Percentiles rank a stretch among this genome's conserved stretches.
Conservation (phyloP, 2,888 invertebrate species). For the Hypercompe scribonia region DNA sequence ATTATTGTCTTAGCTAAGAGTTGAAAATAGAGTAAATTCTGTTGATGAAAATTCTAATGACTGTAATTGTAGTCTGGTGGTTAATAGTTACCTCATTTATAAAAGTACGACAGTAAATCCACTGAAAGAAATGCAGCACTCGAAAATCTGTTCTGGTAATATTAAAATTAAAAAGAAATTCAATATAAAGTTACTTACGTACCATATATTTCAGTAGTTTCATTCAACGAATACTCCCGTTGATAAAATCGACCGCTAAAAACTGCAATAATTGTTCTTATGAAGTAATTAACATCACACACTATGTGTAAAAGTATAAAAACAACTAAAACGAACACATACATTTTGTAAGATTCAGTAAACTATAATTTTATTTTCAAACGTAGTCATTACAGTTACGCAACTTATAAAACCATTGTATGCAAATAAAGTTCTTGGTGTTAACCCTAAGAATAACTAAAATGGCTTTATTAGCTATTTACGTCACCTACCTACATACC, state of each 20-base stretch:
- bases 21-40: too few species aligned
- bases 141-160: background rate
- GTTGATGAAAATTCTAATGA: too few species aligned
- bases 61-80: too few species aligned
- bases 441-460: constrained; percentile 2
- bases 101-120: background rate
- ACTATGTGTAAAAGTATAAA: constrained; percentile 86
- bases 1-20: too few species aligned
- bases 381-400: background rate
- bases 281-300: constrained; percentile 91
- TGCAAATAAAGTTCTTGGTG: constrained; percentile 38
- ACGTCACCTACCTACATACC: background rate
- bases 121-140: background rate
- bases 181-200: constrained; percentile 60
- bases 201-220: constrained; percentile 90
- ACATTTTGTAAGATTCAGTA: constrained; percentile 50
- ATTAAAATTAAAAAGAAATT: background rate
- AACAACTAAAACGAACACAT: constrained; percentile 46
- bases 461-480: background rate
- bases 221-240: constrained; percentile 88
- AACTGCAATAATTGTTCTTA: constrained; percentile 89
- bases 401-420: constrained; percentile 35
- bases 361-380: background rate
- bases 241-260: constrained; percentile 89
- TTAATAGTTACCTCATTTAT: background rate